Percentiles rank a stretch among this genome's conserved stretches.
These are phyloP conservation scores for Oxytorus armatus DNA, from an alignment of 2,888 invertebrate species.

Conservation along the genomic window DNA sequence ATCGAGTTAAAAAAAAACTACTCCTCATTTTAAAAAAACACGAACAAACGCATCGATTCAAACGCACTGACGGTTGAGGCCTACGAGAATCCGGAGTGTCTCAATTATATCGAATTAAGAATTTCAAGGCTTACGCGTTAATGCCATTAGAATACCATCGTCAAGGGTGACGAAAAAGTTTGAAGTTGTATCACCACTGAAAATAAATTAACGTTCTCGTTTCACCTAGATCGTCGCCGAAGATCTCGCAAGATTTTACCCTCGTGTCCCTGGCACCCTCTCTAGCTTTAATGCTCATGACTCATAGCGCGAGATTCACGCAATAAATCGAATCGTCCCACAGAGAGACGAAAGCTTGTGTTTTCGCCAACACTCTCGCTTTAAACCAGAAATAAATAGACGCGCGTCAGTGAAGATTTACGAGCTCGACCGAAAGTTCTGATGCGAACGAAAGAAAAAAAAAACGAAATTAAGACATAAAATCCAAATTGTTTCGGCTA, in stretches of 20 bases:
- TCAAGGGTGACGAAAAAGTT: not conserved
- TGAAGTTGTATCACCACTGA: conserved; percentile 24
- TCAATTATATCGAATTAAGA: not conserved
- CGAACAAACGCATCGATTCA: not conserved
- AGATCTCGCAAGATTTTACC: conserved; percentile 15
- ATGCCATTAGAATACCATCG: not conserved
- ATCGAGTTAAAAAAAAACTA: not conserved
- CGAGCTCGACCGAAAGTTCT: not conserved
- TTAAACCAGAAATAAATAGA: conserved; percentile 38
- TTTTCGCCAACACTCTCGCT: not conserved
- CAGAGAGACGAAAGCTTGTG: not conserved
- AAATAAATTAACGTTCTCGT: conserved; percentile 37
- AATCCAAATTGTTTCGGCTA: conserved; percentile 17
- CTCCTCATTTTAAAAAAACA: not conserved
- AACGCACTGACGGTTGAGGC: not conserved
- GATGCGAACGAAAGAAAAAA: not conserved
- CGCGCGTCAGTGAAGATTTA: not conserved
- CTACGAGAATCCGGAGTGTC: too few relatives aligned
- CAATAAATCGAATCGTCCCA: conserved; percentile 18
- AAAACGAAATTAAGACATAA: conserved; percentile 13
- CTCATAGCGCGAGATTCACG: conserved; percentile 9
- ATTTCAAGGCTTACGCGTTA: not conserved
- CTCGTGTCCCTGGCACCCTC: conserved; percentile 13
- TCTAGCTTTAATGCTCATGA: not conserved
- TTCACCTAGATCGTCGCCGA: conserved; percentile 25